Conservation (phyloP, 1,140 invertebrate species). For the Zophobas morio region DNA sequence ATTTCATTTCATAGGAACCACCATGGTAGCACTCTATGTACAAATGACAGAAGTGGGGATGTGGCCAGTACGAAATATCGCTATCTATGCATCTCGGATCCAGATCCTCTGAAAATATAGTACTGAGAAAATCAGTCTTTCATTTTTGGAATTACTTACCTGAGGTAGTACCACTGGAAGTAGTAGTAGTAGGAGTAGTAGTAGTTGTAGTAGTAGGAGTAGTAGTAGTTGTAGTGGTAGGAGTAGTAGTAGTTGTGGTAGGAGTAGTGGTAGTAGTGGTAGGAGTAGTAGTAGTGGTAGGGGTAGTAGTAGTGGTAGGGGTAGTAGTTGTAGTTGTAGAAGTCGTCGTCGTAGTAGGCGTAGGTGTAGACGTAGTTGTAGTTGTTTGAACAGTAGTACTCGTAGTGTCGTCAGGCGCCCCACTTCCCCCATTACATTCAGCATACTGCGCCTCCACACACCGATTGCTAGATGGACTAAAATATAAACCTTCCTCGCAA, state of each 20-base stretch:
- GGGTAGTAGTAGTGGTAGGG: too few relatives aligned
- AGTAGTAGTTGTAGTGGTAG: too few relatives aligned
- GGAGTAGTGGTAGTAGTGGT: too few relatives aligned
- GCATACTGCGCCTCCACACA: constrained; percentile 7
- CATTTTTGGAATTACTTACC: too few relatives aligned
- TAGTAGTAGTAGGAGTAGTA: too few relatives aligned
- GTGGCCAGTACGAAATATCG: constrained; percentile 1
- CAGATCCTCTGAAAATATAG: constrained; percentile 1
- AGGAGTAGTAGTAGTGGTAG: too few relatives aligned
- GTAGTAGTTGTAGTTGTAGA: too few relatives aligned
- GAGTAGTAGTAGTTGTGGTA: too few relatives aligned
- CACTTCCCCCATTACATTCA: constrained; percentile 14
- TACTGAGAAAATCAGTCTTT: background rate
- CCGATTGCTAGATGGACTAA: background rate
- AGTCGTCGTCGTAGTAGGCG: too few relatives aligned
- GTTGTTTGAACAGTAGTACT: background rate
- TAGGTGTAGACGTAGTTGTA: too few relatives aligned
- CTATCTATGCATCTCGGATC: constrained; percentile 13
- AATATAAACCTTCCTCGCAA: constrained; percentile 4
- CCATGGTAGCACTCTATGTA: constrained; percentile 36
- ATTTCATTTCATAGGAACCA: constrained; percentile 1
- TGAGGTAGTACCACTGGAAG: too few relatives aligned
- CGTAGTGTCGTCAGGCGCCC: background rate
- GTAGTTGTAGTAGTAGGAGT: too few relatives aligned
- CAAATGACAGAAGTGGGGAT: background rate